Conservation (phyloP, 2,888 invertebrate species). For the Dasypolia templi region DNA sequence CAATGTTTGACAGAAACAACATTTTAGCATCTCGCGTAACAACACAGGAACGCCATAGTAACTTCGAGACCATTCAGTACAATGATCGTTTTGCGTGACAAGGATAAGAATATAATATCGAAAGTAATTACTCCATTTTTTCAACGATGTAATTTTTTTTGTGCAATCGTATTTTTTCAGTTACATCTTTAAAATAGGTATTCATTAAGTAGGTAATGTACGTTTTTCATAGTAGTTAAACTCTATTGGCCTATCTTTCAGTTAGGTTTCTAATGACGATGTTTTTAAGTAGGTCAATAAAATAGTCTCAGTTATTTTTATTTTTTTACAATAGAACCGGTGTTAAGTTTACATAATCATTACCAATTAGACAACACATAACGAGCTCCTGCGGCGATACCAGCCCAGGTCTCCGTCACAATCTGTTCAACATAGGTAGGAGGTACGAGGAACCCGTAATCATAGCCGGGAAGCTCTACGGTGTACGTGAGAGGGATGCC, state of each 20-base stretch:
- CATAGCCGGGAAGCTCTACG: slow-evolving; percentile 92
- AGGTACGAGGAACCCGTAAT: slow-evolving; percentile 90
- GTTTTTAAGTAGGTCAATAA: slow-evolving; percentile 32
- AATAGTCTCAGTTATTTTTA: slow-evolving; percentile 1
- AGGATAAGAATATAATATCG: no score
- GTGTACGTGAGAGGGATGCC: slow-evolving; percentile 92
- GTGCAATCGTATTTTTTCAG: no score
- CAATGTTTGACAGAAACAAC: no score
- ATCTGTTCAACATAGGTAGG: slow-evolving; percentile 89
- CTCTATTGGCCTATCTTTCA: background rate
- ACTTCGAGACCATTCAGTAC: no score
- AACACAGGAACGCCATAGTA: no score
- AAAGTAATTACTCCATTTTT: no score
- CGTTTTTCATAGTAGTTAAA: no score
- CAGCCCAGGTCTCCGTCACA: slow-evolving; percentile 91
- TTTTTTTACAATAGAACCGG: slow-evolving; percentile 18
- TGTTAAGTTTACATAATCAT: slow-evolving; percentile 30
- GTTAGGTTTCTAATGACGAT: background rate
- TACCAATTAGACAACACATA: slow-evolving; percentile 72
- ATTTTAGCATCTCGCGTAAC: no score
- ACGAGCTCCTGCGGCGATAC: slow-evolving; percentile 84
- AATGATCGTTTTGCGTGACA: no score
- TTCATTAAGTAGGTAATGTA: no score
- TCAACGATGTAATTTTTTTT: no score
- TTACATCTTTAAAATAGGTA: no score